Conservation (phyloP, 2,797 vertebrate genomes). For the Rhadinocentrus ornatus region DNA sequence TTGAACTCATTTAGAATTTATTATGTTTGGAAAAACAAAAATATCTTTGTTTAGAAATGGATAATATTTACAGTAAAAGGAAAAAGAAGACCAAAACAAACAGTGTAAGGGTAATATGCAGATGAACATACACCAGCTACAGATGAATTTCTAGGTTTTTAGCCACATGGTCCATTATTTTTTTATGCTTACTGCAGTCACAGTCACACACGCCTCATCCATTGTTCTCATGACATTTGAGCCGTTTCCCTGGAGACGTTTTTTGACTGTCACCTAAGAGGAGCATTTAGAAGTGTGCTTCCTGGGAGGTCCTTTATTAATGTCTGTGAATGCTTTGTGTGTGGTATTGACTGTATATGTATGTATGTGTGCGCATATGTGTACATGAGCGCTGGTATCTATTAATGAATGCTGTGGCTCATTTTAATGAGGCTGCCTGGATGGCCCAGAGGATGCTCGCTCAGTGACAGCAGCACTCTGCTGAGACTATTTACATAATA, state of each 20-base stretch:
- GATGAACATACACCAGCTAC: slow-evolving; percentile 6
- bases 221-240: slow-evolving; percentile 78
- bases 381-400: slow-evolving; percentile 59
- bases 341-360: slow-evolving; percentile 45
- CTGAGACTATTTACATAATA: slow-evolving; percentile 86
- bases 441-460: slow-evolving; percentile 81
- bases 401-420: slow-evolving; percentile 79
- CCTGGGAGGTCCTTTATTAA: slow-evolving; percentile 77
- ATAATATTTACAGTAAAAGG: neutral
- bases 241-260: slow-evolving; percentile 80
- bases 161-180: slow-evolving; percentile 37
- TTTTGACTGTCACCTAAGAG: slow-evolving; percentile 82
- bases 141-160: slow-evolving; percentile 21
- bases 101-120: neutral
- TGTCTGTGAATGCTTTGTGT: slow-evolving; percentile 56
- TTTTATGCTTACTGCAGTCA: slow-evolving; percentile 25
- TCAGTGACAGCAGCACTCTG: slow-evolving; percentile 81
- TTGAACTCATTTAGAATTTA: neutral
- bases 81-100: neutral
- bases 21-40: neutral
- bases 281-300: slow-evolving; percentile 77
- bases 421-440: slow-evolving; percentile 86
- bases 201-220: slow-evolving; percentile 42
- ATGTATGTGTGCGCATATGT: slow-evolving; percentile 35
- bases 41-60: neutral